Conservation (phyloP, 2,888 invertebrate species). For the Napeogenes sylphis region DNA sequence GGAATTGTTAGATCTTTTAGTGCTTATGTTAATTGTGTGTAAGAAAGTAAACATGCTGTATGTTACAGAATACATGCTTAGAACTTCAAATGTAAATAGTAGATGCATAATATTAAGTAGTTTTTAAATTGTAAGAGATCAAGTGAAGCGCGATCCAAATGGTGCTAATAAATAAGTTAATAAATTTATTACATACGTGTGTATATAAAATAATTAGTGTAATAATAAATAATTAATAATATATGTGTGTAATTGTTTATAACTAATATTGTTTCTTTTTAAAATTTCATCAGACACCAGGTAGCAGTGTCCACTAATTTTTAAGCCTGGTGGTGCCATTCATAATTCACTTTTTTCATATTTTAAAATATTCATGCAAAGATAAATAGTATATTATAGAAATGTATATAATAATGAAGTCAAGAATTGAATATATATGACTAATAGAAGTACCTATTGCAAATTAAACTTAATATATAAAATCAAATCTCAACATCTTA, state of each 20-base stretch:
- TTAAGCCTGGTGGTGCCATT: neutral
- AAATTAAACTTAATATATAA: no score
- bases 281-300: no score
- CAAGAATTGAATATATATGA: no score
- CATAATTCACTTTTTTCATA: no score
- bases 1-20: constrained; percentile 10
- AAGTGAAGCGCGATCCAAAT: constrained; percentile 51
- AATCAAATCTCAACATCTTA: constrained; percentile 71
- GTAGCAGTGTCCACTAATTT: no score
- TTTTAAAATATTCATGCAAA: no score
- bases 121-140: constrained; percentile 10
- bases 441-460: no score
- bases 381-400: no score
- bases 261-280: neutral
- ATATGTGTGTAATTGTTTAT: neutral
- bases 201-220: constrained; percentile 6
- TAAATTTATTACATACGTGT: neutral
- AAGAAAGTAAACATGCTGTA: neutral
- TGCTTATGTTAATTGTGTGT: constrained; percentile 10
- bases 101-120: constrained; percentile 25
- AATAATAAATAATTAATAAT: constrained; percentile 5
- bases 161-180: constrained; percentile 48
- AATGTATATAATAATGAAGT: no score
- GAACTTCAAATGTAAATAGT: constrained; percentile 44
- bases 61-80: neutral